Evolutionary conservation across 2,113 vertebrate genomes (phyloP).

Genomic region (Ameiurus melas): DNA sequence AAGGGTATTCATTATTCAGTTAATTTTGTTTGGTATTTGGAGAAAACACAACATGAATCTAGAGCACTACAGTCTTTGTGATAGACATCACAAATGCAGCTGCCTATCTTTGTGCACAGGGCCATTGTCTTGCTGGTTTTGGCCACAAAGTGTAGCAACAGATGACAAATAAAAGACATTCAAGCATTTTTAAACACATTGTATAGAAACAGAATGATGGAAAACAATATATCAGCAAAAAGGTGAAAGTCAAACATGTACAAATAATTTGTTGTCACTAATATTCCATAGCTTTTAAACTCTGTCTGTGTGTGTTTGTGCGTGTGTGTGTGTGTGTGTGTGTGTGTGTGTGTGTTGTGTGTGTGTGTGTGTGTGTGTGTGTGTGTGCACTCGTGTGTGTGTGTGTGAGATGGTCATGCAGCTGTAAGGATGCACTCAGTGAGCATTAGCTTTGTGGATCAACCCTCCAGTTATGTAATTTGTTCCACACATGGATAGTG

Average conservation of each 20-base stretch:
- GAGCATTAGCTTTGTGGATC: slow-evolving; percentile 57
- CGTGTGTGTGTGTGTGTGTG: slow-evolving; percentile 3
- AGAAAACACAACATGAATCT: neutral
- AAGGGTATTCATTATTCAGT: neutral
- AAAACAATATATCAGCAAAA: neutral
- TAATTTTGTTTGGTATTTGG: neutral
- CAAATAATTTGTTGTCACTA: neutral
- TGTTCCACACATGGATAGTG: slow-evolving; percentile 64
- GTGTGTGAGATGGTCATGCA: neutral
- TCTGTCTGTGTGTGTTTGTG: neutral
- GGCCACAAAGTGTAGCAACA: neutral
- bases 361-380: slow-evolving; percentile 9
- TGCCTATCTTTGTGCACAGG: neutral
- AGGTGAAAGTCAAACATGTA: neutral
- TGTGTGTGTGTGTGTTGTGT: slow-evolving; percentile 26
- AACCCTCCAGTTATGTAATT: slow-evolving; percentile 67
- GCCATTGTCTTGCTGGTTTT: neutral
- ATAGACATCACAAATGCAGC: neutral
- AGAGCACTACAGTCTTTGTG: neutral
- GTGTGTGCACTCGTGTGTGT: neutral
- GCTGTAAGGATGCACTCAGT: slow-evolving; percentile 31
- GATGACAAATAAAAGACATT: neutral
- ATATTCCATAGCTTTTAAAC: neutral
- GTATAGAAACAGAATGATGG: neutral
- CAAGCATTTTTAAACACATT: neutral